Evolutionary conservation across 2,797 vertebrate species (phyloP), one percentile per base, ranked within the genome.

Genomic region (Nannoperca obscura): DNA sequence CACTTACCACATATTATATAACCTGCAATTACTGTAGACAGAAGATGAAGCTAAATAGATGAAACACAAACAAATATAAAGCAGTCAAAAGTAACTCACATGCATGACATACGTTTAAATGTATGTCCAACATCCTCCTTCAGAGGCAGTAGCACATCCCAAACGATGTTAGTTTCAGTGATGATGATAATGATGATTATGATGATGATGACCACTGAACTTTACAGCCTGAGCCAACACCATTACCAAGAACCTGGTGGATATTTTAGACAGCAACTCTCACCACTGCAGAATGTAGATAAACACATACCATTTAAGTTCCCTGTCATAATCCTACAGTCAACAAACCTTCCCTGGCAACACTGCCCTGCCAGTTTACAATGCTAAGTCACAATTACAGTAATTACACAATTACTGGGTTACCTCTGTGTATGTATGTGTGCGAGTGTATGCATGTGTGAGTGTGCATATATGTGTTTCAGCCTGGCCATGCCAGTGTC

Each of bases 291-390:
- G 90, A 92, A 93, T 90, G 89, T 87, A 89, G 88, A 89, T 88
- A 93, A 93, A 93, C 91, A 93, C 92, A 92, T 90, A 73, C 80
- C 89, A 85, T 93, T 91, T 91, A 89, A 62, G 77, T 84, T 90
- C 85, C 77, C 88, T 83, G 84, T 91, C 81, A 93, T 91, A 90
- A 90, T 85, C 76, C 76, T 69, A 79, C 76, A 84, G 91, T 93
- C 89, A 91, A 92, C 90, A 90, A 89, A 86, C 82, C 87, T 91
- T 92, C 87, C 86, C 73, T 91, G 90, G 91, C 86, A 92, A 93
- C 86, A 78, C 67, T 65, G 90, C 67, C 50, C 80, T 14, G 80
- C 75, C 78, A 82, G 81, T 92, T 91, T 91, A 91, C 84, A 88
- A 88, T 80, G 88, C 89, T 82, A 91, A 84, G 90, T 88, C 87